Conservation (phyloP, 2,888 invertebrate genomes). For the Andrena chrysosceles region DNA sequence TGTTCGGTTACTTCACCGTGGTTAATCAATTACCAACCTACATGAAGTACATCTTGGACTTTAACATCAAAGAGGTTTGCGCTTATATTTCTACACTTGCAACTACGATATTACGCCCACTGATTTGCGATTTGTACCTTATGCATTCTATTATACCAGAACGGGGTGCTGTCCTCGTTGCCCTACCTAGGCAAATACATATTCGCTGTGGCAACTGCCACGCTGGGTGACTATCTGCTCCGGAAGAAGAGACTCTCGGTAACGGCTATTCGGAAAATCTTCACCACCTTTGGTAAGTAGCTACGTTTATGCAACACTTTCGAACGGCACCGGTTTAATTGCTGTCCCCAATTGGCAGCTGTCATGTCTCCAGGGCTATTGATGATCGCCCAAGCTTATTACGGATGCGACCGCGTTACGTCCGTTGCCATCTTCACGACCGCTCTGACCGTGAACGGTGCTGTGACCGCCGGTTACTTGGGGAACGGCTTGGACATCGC, state of each 20-base stretch:
- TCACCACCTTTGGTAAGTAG: conserved; percentile 87
- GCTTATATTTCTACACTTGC: too few species aligned
- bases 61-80: conserved; percentile 90
- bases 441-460: conserved; percentile 93
- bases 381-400: conserved; percentile 91
- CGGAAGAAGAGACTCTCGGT: conserved; percentile 90
- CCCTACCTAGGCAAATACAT: conserved; percentile 95
- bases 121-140: not conserved
- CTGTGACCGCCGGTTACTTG: conserved; percentile 94
- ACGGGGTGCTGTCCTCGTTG: conserved; percentile 93
- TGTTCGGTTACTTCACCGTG: conserved; percentile 95
- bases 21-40: conserved; percentile 95
- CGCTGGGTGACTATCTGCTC: conserved; percentile 90
- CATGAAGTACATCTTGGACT: conserved; percentile 92
- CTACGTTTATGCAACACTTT: not conserved
- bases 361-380: conserved; percentile 89
- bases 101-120: too few species aligned
- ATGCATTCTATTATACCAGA: conserved; percentile 85
- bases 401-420: conserved; percentile 89
- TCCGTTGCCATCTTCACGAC: conserved; percentile 92
- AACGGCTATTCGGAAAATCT: conserved; percentile 90
- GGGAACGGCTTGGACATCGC: conserved; percentile 95
- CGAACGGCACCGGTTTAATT: not conserved
- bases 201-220: conserved; percentile 91
- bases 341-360: conserved; percentile 83